These are phyloP conservation scores for Philypnodon macrostomus DNA, from an alignment of 2,797 vertebrate species.

Conservation along the genomic window DNA sequence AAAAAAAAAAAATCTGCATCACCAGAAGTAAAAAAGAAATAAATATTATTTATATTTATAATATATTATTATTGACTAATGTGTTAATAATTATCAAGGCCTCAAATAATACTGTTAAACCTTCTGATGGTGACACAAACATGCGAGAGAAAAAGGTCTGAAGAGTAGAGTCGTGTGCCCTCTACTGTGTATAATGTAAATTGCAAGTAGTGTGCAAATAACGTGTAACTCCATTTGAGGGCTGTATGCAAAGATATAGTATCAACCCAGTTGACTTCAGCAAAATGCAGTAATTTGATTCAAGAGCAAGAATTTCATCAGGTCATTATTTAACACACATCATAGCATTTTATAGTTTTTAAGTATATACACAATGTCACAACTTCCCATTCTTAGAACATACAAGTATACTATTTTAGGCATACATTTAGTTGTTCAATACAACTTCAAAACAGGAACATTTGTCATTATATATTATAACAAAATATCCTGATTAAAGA, in stretches of 20 bases:
- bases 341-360: background rate
- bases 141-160: no score
- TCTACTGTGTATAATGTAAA: conserved; percentile 38
- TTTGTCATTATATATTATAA: no score
- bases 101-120: no score
- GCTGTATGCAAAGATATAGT: no score
- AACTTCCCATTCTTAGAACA: background rate
- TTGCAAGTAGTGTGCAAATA: conserved; percentile 7
- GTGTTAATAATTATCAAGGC: no score
- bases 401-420: background rate
- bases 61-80: no score
- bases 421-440: conserved; percentile 1
- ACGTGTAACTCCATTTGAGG: conserved; percentile 5
- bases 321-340: background rate
- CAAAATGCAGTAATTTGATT: conserved; percentile 1
- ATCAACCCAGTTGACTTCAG: background rate
- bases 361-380: background rate
- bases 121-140: no score
- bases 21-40: no score
- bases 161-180: conserved; percentile 27
- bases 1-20: no score
- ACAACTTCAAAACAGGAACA: no score
- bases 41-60: no score
- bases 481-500: no score
- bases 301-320: conserved; percentile 5